Conservation (phyloP, 1,140 invertebrate genomes). For the Leptopilina boulardi region DNA sequence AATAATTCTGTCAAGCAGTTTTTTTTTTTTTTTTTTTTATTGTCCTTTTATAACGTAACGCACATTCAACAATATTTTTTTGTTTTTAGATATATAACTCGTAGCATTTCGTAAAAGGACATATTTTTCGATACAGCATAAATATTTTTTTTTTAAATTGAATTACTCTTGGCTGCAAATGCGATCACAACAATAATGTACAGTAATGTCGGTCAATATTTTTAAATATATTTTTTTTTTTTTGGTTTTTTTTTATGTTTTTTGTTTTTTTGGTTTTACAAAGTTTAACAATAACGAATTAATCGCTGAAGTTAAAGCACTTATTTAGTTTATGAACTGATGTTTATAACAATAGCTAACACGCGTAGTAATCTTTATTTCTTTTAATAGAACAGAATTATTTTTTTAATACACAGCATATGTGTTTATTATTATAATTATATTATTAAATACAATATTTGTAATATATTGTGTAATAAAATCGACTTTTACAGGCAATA, state of each 20-base stretch:
- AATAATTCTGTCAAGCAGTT: slow-evolving; percentile 7
- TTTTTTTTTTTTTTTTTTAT: slow-evolving; percentile 65
- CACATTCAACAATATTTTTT: slow-evolving; percentile 44
- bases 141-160: background rate
- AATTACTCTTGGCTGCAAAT: slow-evolving; percentile 24
- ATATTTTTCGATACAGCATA: background rate
- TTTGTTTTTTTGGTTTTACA: background rate
- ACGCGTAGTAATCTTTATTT: slow-evolving; percentile 29
- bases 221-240: background rate
- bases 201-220: slow-evolving; percentile 11
- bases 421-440: background rate
- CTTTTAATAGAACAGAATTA: background rate
- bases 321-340: slow-evolving; percentile 42
- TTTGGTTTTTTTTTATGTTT: too few species aligned
- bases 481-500: slow-evolving; percentile 36
- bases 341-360: slow-evolving; percentile 39
- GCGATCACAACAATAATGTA: slow-evolving; percentile 14
- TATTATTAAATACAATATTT: slow-evolving; percentile 33
- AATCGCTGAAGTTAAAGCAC: slow-evolving; percentile 40
- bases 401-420: background rate
- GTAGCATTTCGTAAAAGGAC: slow-evolving; percentile 32
- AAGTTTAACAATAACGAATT: slow-evolving; percentile 18
- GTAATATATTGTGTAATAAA: slow-evolving; percentile 29
- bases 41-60: slow-evolving; percentile 61
- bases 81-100: too few species aligned